Percentiles rank a stretch among this genome's conserved stretches.
phyloP scores from a whole-genome alignment of 2,888 invertebrate species.

The Hypena proboscidalis region DNA sequence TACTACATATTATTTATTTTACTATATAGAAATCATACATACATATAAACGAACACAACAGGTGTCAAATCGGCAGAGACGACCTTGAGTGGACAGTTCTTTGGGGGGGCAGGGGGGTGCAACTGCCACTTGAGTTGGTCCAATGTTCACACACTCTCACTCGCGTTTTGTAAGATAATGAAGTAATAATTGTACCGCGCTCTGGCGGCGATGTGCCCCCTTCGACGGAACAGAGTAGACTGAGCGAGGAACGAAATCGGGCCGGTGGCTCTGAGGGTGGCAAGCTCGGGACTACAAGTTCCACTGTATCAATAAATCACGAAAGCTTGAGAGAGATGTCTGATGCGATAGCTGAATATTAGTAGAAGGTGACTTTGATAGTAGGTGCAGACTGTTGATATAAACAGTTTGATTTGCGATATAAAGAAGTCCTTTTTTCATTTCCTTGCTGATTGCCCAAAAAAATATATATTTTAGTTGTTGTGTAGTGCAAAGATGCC shows the following conservation, averaged over 20 bases:
- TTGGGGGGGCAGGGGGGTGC: constrained; percentile 47
- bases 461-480: too few species aligned
- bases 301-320: constrained; percentile 40
- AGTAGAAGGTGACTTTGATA: too few species aligned
- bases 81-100: constrained; percentile 69
- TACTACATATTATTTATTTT: constrained; percentile 35
- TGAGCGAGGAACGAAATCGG: constrained; percentile 61
- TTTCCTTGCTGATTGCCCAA: too few species aligned
- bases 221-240: constrained; percentile 65
- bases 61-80: constrained; percentile 72
- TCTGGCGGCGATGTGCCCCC: constrained; percentile 51
- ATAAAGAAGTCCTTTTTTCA: too few species aligned
- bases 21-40: constrained; percentile 55
- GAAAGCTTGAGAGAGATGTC: too few species aligned
- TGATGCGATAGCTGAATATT: too few species aligned
- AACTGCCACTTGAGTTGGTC: constrained; percentile 60
- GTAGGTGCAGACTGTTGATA: too few species aligned
- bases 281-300: constrained; percentile 51
- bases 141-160: constrained; percentile 71
- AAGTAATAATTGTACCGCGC: constrained; percentile 46
- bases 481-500: too few species aligned
- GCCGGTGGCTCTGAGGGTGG: constrained; percentile 64
- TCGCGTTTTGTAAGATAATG: constrained; percentile 64
- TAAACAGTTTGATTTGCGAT: too few species aligned
- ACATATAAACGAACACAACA: constrained; percentile 74